phyloP scores from a whole-genome alignment of 2,888 invertebrate genomes.

The Sesamia inferens region DNA sequence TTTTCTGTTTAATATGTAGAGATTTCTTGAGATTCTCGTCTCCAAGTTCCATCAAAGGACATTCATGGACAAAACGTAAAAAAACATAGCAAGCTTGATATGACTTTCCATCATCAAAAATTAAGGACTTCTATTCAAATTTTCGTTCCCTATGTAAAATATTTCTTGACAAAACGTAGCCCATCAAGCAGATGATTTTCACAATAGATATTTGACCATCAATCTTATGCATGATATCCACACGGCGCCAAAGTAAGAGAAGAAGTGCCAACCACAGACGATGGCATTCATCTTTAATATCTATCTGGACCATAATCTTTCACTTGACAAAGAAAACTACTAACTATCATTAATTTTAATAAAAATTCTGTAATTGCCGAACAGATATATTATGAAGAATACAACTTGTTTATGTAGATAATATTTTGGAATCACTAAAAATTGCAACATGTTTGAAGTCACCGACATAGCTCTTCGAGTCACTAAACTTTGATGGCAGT shows the following conservation, averaged over 20 bases:
- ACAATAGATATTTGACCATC: background rate
- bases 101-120: background rate
- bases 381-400: background rate
- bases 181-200: background rate
- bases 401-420: background rate
- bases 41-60: background rate
- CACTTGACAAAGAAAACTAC: background rate
- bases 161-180: background rate
- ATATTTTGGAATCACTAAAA: background rate
- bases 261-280: background rate
- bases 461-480: too few relatives aligned
- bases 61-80: background rate
- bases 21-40: background rate
- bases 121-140: background rate
- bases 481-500: too few relatives aligned
- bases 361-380: background rate
- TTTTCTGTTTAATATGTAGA: background rate
- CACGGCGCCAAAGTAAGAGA: too few relatives aligned
- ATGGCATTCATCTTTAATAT: background rate
- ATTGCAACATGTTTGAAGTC: background rate
- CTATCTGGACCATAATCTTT: too few relatives aligned
- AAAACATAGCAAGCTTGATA: background rate
- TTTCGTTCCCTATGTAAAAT: background rate
- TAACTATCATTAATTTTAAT: too few relatives aligned
- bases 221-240: background rate